These are phyloP conservation scores for Xyrauchen texanus DNA, from an alignment of 2,113 vertebrate species.

Conservation along the genomic window DNA sequence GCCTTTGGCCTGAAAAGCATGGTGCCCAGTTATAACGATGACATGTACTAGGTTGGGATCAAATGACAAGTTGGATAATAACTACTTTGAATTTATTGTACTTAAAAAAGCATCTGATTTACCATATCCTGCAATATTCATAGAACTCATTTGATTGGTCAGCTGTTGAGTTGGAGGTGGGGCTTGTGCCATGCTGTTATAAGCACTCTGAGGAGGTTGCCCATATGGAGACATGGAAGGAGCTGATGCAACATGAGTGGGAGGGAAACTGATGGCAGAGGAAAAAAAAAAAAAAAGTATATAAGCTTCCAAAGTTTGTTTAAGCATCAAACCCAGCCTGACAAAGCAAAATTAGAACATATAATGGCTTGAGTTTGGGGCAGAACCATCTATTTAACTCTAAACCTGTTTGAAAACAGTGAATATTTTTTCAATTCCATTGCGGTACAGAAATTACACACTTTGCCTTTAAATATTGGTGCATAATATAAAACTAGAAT, in stretches of 20 bases:
- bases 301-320: not conserved
- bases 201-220: conserved; percentile 65
- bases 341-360: too few relatives aligned
- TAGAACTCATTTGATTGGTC: conserved; percentile 80
- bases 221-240: conserved; percentile 62
- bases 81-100: not conserved
- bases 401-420: too few relatives aligned
- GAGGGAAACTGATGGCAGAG: conserved; percentile 59
- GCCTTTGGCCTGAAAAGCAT: conserved; percentile 67
- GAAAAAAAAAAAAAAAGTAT: not conserved
- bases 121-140: conserved; percentile 89
- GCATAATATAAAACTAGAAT: not conserved
- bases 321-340: too few relatives aligned
- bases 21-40: not conserved
- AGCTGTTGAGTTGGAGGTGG: conserved; percentile 77
- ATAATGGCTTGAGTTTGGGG: too few relatives aligned
- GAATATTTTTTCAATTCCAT: too few relatives aligned
- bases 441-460: too few relatives aligned
- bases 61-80: too few relatives aligned
- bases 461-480: not conserved
- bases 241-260: conserved; percentile 55
- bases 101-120: conserved; percentile 36
- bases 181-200: conserved; percentile 67
- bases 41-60: too few relatives aligned
- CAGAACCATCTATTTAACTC: too few relatives aligned